Percentiles rank a stretch among this genome's conserved stretches.
phyloP scores from a whole-genome alignment of 2,113 vertebrate species.

The Orycteropus afer region DNA sequence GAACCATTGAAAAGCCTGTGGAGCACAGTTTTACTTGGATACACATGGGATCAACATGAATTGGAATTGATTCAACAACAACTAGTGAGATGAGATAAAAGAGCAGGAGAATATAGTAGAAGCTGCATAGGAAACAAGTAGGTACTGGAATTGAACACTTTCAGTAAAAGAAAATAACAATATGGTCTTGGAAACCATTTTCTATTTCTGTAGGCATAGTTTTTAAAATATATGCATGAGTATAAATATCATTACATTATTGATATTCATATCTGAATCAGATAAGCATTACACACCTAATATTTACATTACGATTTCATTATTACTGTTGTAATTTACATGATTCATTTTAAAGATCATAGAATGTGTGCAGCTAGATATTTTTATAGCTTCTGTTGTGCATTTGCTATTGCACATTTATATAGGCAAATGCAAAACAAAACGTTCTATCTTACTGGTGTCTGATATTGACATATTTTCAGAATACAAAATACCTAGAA shows the following conservation, averaged over 20 bases:
- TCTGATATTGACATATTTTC: neutral
- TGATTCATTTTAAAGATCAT: conserved; percentile 52
- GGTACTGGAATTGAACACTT: neutral
- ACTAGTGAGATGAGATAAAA: too few species aligned
- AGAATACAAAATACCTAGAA: conserved; percentile 6
- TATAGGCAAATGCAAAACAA: conserved; percentile 10
- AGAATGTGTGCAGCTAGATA: neutral
- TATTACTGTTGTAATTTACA: conserved; percentile 36
- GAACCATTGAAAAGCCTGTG: neutral
- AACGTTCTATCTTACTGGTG: neutral
- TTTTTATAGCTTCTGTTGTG: conserved; percentile 6
- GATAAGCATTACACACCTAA: conserved; percentile 17
- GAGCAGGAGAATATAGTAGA: too few species aligned
- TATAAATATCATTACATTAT: neutral
- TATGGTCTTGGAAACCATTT: neutral
- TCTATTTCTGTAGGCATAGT: neutral
- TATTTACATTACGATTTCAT: conserved; percentile 52
- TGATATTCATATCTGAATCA: conserved; percentile 5
- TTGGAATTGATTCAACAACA: too few species aligned
- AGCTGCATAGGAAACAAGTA: neutral
- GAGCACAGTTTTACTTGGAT: neutral
- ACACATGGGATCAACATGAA: neutral
- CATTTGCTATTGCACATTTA: neutral
- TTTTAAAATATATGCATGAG: neutral
- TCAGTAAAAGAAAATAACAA: neutral